phyloP scores from a whole-genome alignment of 2,888 invertebrate genomes.

The Drosophila basisetae region DNA sequence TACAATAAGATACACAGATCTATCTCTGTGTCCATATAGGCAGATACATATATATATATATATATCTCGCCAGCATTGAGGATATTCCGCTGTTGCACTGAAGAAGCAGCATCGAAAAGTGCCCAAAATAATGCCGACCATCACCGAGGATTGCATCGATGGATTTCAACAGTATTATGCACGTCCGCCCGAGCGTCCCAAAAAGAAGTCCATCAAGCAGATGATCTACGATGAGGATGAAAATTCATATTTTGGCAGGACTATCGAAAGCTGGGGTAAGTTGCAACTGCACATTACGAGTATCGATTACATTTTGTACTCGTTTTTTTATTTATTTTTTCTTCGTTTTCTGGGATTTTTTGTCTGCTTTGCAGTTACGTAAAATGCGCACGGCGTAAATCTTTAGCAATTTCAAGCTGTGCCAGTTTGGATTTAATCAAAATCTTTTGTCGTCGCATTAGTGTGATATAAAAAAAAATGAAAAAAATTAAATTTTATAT shows the following conservation, averaged over 20 bases:
- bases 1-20: slow-evolving; percentile 1
- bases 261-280: slow-evolving; percentile 94
- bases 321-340: background rate
- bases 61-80: slow-evolving; percentile 22
- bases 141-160: slow-evolving; percentile 86
- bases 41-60: background rate
- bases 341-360: background rate
- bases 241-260: slow-evolving; percentile 91
- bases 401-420: slow-evolving; percentile 66
- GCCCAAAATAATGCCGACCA: slow-evolving; percentile 82
- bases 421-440: slow-evolving; percentile 74
- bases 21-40: background rate
- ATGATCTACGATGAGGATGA: slow-evolving; percentile 92
- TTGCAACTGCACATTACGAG: slow-evolving; percentile 66
- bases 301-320: background rate
- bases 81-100: slow-evolving; percentile 34
- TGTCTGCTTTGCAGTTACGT: slow-evolving; percentile 46
- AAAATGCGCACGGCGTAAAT: slow-evolving; percentile 50
- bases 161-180: slow-evolving; percentile 89
- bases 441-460: slow-evolving; percentile 76
- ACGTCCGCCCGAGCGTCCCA: slow-evolving; percentile 88
- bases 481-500: background rate
- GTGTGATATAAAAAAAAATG: slow-evolving; percentile 21
- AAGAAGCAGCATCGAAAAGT: slow-evolving; percentile 25
- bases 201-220: slow-evolving; percentile 87